phyloP scores from a whole-genome alignment of 2,797 vertebrate genomes.

The Lagorchestes hirsutus region DNA sequence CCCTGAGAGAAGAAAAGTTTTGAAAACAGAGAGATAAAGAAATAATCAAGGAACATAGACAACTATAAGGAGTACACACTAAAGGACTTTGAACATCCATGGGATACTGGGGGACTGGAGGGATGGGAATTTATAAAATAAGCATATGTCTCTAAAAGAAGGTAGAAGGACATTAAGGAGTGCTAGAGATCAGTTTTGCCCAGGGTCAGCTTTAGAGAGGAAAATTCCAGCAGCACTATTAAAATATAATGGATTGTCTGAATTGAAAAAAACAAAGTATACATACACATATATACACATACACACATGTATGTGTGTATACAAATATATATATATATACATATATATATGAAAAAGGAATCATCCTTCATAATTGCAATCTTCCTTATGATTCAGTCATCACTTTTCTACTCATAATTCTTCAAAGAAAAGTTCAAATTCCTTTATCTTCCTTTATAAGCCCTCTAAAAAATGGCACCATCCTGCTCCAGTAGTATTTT shows the following conservation, averaged over 20 bases:
- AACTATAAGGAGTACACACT: no score
- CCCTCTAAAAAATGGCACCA: not conserved
- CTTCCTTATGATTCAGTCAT: not conserved
- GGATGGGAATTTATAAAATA: no score
- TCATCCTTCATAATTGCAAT: not conserved
- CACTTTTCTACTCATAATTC: not conserved
- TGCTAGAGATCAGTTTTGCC: not conserved
- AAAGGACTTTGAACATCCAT: no score
- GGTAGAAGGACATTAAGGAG: not conserved
- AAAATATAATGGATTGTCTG: not conserved
- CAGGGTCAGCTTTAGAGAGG: not conserved
- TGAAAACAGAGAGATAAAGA: not conserved
- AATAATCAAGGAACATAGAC: not conserved
- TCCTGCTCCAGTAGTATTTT: not conserved
- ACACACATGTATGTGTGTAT: no score
- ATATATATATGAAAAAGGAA: not conserved
- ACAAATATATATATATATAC: no score
- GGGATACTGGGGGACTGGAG: no score
- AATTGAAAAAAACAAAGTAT: no score
- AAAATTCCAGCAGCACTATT: not conserved
- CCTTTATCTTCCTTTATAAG: not conserved
- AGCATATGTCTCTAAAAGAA: no score
- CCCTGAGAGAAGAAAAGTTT: not conserved
- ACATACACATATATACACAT: no score
- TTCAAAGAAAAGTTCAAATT: not conserved